Evolutionary conservation across 2,888 invertebrate species (phyloP), one percentile per base, ranked within the genome.

Genomic region (Coecobrya sp.): DNA sequence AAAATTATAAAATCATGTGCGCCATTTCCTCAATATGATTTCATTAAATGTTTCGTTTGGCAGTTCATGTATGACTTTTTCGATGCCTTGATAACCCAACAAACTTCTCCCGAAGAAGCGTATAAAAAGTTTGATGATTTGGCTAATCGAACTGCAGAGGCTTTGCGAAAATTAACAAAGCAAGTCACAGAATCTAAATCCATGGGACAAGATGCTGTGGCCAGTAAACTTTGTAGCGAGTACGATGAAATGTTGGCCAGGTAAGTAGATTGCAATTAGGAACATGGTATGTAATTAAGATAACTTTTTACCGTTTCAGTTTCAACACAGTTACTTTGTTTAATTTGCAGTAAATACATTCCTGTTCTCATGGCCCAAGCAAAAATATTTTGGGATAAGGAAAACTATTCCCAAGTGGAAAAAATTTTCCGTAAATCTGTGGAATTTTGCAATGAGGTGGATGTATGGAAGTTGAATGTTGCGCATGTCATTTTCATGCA

Each of bases 401-500:
- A 98, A 95, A 99, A 99, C 95, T 99, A 99, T 95, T 97, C 97
- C 0, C 99, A 99, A 95, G 99, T 99, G 1, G 99, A 99, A 95
- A 98, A 99, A 95, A 99, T 99, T 94, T 99, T 99, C 96, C 97
- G 99, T 49, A 99, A 99, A 95, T 99, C 99, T 91, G 99, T 98
- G 0, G 99, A 99, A 95, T 99, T 99, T 96, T 99, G 99, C 95
- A 98, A 98, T 95, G 99, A 99, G 95, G 98, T 99, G 95, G 99
- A 99, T 95, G 97, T 98, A 0, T 99, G 99, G 99, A 97, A 99
- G 94, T 96, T 99, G 25, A 99, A 99, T 95, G 99, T 99, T 0
- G 99, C 99, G 0, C 99, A 99, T 95, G 99, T 99, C 0, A 96
- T 99, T 2, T 99, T 99, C 95, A 99, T 99, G 99, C 99, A 99